Evolutionary conservation across 2,888 invertebrate species (phyloP).

Genomic region (Melipona bicolor): DNA sequence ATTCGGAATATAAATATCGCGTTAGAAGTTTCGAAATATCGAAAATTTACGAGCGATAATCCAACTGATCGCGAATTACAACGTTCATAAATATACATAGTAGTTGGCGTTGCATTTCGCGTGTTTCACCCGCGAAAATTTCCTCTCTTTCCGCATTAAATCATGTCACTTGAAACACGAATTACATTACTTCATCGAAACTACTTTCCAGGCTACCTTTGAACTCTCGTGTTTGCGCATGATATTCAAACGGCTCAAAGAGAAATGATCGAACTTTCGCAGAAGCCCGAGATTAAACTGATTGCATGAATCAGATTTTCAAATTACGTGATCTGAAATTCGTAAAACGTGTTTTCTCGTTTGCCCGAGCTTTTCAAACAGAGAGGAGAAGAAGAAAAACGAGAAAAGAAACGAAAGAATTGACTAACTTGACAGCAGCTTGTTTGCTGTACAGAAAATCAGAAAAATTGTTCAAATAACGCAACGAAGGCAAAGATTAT

Average conservation of each 20-base stretch:
- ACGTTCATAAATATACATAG: constrained; percentile 12
- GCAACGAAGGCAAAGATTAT: neutral
- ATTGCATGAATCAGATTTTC: neutral
- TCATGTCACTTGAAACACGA: constrained; percentile 15
- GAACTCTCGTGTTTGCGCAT: constrained; percentile 18
- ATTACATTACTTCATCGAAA: neutral
- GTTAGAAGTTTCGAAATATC: neutral
- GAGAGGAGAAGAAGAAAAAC: too few relatives aligned
- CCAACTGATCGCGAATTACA: constrained; percentile 24
- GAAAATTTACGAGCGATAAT: constrained; percentile 42
- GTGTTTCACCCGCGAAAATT: constrained; percentile 17
- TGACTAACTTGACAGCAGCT: neutral
- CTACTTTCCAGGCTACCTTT: constrained; percentile 1
- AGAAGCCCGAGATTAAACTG: neutral
- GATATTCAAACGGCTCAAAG: constrained; percentile 13
- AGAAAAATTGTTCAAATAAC: neutral
- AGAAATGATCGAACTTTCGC: neutral
- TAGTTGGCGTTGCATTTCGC: constrained; percentile 18
- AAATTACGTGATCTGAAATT: neutral
- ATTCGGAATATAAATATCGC: neutral
- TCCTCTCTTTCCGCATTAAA: constrained; percentile 27
- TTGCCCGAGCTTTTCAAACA: neutral
- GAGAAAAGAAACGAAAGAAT: neutral
- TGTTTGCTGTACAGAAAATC: neutral
- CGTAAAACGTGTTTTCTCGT: neutral